A percentile compares a stretch with the other conserved stretches of the same genome.
These are phyloP conservation scores for Aphis craccivora DNA, from an alignment of 1,140 invertebrate species.

Conservation along the genomic window DNA sequence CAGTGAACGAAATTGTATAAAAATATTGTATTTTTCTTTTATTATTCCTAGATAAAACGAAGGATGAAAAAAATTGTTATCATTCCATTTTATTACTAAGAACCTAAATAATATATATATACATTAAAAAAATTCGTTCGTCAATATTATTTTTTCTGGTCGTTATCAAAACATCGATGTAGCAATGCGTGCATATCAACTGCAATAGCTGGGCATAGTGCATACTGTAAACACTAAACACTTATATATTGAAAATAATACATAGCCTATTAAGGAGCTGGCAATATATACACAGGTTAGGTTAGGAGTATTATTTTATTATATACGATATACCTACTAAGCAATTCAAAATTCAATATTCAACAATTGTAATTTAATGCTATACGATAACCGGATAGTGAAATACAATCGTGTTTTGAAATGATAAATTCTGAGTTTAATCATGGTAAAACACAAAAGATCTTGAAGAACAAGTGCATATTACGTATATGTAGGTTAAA, in stretches of 20 bases:
- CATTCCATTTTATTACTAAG: neutral
- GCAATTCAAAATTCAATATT: conserved; percentile 35
- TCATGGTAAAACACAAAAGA: neutral
- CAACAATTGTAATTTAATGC: conserved; percentile 18
- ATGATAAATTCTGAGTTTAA: neutral
- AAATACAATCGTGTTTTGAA: conserved; percentile 29
- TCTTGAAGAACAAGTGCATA: neutral
- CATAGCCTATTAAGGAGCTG: neutral
- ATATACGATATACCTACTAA: neutral
- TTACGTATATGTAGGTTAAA: neutral
- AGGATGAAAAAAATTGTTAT: neutral
- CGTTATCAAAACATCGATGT: neutral
- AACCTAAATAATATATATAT: neutral
- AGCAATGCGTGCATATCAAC: neutral
- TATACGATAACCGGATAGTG: conserved; percentile 28
- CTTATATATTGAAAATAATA: neutral
- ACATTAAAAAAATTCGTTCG: neutral
- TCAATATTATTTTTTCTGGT: neutral
- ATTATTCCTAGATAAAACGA: neutral
- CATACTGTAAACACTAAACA: neutral
- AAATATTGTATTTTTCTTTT: neutral
- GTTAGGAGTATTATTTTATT: neutral
- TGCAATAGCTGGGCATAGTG: neutral
- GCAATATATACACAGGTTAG: neutral
- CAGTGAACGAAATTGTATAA: neutral